phyloP scores from a whole-genome alignment of 2,113 vertebrate species.

The Bombycilla garrulus region DNA sequence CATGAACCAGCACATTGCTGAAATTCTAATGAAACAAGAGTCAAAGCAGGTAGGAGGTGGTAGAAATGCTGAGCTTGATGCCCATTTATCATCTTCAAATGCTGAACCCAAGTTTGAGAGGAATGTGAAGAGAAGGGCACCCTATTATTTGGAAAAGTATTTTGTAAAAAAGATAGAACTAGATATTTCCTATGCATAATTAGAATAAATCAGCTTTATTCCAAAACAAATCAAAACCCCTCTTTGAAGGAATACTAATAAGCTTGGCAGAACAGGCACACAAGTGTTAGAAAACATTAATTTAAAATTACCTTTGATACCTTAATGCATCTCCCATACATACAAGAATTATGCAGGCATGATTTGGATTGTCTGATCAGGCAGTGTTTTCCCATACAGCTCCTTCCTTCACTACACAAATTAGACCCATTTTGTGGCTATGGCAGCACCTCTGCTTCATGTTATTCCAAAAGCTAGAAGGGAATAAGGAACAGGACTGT shows the following conservation, averaged over 20 bases:
- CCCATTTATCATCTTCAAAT: constrained; percentile 58
- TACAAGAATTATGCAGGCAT: not conserved
- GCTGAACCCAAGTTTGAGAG: constrained; percentile 35
- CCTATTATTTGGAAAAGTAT: constrained; percentile 51
- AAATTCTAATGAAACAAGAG: constrained; percentile 59
- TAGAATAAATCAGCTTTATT: not conserved
- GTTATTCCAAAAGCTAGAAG: not conserved
- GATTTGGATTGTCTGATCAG: not conserved
- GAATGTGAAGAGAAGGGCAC: constrained; percentile 39
- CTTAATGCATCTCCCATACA: not conserved
- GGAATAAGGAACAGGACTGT: not conserved
- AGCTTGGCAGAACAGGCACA: not conserved
- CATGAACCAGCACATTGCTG: constrained; percentile 33
- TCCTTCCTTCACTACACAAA: not conserved
- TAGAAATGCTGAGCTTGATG: constrained; percentile 59
- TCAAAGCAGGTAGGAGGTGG: constrained; percentile 58
- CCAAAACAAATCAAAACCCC: not conserved
- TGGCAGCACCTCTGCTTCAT: not conserved
- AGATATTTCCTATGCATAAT: not conserved
- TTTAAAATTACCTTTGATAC: not conserved
- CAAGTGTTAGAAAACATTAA: not conserved
- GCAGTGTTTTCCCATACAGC: not conserved
- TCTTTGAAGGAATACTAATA: not conserved
- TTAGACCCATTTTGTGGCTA: not conserved
- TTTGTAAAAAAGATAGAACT: constrained; percentile 17